phyloP scores from a whole-genome alignment of 1,140 invertebrate species.

The Conopomorpha cramerella region DNA sequence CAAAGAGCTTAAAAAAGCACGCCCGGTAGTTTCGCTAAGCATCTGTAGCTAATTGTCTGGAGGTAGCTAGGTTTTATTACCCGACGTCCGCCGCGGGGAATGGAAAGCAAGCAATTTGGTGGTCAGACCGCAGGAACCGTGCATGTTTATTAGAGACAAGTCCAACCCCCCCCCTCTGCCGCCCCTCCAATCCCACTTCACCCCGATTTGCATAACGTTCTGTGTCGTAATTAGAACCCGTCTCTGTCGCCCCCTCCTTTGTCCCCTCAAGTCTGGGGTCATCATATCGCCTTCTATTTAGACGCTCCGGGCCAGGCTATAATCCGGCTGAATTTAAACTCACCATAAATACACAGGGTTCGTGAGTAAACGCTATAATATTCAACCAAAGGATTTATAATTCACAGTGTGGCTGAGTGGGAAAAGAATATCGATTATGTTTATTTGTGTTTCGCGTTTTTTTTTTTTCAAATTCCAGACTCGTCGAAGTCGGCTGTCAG shows the following conservation, averaged over 20 bases:
- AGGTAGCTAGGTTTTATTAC: too few relatives aligned
- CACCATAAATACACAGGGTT: constrained; percentile 18
- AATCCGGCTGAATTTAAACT: constrained; percentile 25
- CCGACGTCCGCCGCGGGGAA: too few relatives aligned
- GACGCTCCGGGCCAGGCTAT: constrained; percentile 21
- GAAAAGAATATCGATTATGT: too few relatives aligned
- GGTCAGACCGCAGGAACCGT: constrained; percentile 39
- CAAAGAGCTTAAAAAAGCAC: too few relatives aligned
- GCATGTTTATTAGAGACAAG: constrained; percentile 54
- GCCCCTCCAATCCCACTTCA: constrained; percentile 6
- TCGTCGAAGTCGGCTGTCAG: too few relatives aligned
- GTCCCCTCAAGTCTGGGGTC: constrained; percentile 32
- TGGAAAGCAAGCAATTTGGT: constrained; percentile 38
- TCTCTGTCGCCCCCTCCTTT: constrained; percentile 47
- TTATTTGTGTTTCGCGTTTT: too few relatives aligned
- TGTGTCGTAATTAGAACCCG: constrained; percentile 54
- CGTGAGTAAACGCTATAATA: too few relatives aligned
- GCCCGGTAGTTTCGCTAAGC: too few relatives aligned
- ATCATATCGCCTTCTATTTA: constrained; percentile 42
- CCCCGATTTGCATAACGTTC: constrained; percentile 49
- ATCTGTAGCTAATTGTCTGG: too few relatives aligned
- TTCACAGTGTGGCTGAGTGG: too few relatives aligned
- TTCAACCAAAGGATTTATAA: too few relatives aligned
- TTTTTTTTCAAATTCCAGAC: too few relatives aligned
- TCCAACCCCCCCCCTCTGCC: constrained; percentile 23